These are phyloP conservation scores for Nasua narica DNA, from an alignment of 2,797 vertebrate species.

Conservation along the genomic window DNA sequence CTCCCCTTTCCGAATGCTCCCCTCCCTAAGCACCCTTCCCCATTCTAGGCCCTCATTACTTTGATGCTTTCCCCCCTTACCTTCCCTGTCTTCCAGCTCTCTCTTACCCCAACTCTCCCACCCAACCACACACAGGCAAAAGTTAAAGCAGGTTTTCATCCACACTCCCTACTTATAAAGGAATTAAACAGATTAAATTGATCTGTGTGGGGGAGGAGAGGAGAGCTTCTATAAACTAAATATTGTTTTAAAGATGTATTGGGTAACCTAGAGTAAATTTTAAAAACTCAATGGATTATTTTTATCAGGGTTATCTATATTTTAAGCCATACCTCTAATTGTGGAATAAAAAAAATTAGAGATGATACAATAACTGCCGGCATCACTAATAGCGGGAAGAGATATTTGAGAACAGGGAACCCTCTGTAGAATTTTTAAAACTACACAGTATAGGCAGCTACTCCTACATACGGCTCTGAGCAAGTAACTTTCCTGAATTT, in stretches of 20 bases:
- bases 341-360: background rate
- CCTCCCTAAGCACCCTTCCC: background rate
- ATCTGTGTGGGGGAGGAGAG: background rate
- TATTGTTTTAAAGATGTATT: background rate
- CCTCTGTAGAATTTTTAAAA: background rate
- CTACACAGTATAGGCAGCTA: background rate
- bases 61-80: background rate
- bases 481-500: slow-evolving; percentile 4
- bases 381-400: background rate
- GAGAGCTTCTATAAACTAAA: background rate
- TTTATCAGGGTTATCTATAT: slow-evolving; percentile 13
- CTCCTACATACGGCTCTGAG: background rate
- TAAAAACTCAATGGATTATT: slow-evolving; percentile 12
- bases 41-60: background rate
- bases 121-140: background rate
- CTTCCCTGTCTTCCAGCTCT: background rate
- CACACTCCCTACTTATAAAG: background rate
- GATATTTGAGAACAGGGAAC: background rate
- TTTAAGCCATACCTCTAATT: slow-evolving; percentile 19
- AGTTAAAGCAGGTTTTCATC: background rate
- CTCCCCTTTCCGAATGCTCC: background rate
- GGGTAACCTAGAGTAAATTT: background rate
- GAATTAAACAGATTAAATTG: background rate
- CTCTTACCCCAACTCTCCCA: background rate
- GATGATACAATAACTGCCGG: background rate